Evolutionary conservation across 2,888 invertebrate species (phyloP).

Genomic region (Epsilonema sp.): DNA sequence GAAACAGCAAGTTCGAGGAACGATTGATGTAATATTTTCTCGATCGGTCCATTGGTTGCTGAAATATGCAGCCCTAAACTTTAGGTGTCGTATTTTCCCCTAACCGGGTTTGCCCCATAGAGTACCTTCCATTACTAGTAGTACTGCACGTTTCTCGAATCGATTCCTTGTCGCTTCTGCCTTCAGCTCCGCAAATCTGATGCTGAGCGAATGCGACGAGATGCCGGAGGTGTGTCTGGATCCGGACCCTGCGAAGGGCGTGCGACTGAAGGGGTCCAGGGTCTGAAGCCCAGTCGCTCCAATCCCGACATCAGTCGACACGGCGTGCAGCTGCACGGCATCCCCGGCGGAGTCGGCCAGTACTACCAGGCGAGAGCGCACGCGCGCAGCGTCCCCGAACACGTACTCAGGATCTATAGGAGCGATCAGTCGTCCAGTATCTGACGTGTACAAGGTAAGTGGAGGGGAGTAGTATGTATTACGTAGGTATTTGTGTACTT

Average conservation of each 20-base stretch:
- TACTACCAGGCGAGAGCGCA: slow-evolving; percentile 16
- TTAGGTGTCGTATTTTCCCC: no score
- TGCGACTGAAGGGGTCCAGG: slow-evolving; percentile 2
- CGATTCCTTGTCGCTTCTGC: slow-evolving; percentile 5
- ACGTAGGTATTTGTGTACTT: slow-evolving; percentile 3
- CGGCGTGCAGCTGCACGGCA: slow-evolving; percentile 2
- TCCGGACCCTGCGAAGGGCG: neutral
- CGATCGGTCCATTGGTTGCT: no score
- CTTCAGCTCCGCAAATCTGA: neutral
- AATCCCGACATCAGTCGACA: slow-evolving; percentile 30
- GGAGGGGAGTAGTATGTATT: slow-evolving; percentile 6
- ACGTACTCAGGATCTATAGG: slow-evolving; percentile 77
- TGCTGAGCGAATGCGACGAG: no score
- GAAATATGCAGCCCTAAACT: no score
- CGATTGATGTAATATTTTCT: no score
- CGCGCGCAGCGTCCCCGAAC: slow-evolving; percentile 85
- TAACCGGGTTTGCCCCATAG: no score
- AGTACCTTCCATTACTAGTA: no score
- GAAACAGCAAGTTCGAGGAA: no score
- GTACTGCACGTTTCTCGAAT: no score
- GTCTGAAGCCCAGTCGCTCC: slow-evolving; percentile 22
- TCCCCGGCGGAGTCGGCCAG: slow-evolving; percentile 12
- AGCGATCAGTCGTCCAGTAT: slow-evolving; percentile 87
- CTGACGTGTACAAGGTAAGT: slow-evolving; percentile 72
- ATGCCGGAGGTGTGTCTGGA: neutral